These are phyloP conservation scores for Orycteropus afer DNA, from an alignment of 2,113 vertebrate species.

Conservation along the genomic window DNA sequence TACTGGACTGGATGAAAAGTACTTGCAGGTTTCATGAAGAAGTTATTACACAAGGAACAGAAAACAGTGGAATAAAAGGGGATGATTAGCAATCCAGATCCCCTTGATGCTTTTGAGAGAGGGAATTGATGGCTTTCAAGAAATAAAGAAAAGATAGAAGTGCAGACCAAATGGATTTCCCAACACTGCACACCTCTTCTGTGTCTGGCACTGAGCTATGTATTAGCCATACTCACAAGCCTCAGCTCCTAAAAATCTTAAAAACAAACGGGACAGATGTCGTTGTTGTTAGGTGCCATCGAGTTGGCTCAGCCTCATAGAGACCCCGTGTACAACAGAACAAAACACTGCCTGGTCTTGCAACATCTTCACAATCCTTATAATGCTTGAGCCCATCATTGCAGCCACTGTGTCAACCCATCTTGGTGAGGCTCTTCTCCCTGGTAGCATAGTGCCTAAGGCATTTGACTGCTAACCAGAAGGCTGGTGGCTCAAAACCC, in stretches of 20 bases:
- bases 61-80: not conserved
- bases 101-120: not conserved
- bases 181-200: not conserved
- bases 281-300: not conserved
- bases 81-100: not conserved
- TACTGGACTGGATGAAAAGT: not conserved
- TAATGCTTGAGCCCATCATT: too few species aligned
- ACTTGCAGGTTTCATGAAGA: not conserved
- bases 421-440: too few species aligned
- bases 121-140: not conserved
- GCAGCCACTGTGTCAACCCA: not conserved
- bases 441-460: too few species aligned
- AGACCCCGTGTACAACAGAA: not conserved
- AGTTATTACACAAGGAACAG: not conserved
- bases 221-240: fast-evolving
- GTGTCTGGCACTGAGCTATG: not conserved
- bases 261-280: not conserved
- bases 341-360: not conserved
- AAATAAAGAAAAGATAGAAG: not conserved
- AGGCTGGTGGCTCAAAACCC: too few species aligned
- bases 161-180: not conserved
- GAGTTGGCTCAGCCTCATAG: not conserved
- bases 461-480: too few species aligned
- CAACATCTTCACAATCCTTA: not conserved
- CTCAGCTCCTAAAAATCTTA: too few species aligned